Conservation (phyloP, 2,113 vertebrate species). For the Psittacus erithacus region DNA sequence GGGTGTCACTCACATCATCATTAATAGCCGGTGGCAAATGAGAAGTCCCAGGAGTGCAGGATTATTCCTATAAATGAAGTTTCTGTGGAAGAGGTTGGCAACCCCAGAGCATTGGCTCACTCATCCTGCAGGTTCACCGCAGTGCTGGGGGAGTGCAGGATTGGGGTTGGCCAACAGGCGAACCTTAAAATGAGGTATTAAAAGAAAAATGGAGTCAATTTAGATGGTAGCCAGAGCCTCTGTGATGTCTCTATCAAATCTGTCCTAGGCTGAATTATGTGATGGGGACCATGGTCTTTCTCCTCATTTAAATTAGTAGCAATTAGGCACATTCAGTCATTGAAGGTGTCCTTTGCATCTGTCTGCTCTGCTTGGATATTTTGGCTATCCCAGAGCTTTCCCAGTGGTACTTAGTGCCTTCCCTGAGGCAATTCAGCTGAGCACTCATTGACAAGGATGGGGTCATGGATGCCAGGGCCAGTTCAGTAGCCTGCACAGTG, state of each 20-base stretch:
- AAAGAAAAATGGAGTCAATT: fast-evolving
- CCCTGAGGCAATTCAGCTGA: not conserved
- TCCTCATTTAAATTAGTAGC: not conserved
- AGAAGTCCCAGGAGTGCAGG: not conserved
- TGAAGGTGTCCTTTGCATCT: not conserved
- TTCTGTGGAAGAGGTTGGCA: not conserved
- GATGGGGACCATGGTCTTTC: not conserved
- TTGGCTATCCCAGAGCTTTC: not conserved
- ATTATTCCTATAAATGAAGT: not conserved
- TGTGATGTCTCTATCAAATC: not conserved
- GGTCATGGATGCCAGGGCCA: no score
- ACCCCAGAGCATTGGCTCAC: not conserved
- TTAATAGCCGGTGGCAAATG: not conserved
- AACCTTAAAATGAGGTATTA: not conserved
- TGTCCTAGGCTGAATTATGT: not conserved
- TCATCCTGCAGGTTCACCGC: not conserved
- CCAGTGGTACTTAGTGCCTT: not conserved
- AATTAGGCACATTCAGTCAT: not conserved
- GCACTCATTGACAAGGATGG: not conserved
- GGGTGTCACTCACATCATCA: not conserved
- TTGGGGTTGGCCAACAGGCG: not conserved
- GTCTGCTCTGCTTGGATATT: not conserved
- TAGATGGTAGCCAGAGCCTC: not conserved
- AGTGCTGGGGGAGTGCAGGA: not conserved
- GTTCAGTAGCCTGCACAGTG: not conserved